Conservation (phyloP, 1,140 invertebrate species). For the Dryas iulia region DNA sequence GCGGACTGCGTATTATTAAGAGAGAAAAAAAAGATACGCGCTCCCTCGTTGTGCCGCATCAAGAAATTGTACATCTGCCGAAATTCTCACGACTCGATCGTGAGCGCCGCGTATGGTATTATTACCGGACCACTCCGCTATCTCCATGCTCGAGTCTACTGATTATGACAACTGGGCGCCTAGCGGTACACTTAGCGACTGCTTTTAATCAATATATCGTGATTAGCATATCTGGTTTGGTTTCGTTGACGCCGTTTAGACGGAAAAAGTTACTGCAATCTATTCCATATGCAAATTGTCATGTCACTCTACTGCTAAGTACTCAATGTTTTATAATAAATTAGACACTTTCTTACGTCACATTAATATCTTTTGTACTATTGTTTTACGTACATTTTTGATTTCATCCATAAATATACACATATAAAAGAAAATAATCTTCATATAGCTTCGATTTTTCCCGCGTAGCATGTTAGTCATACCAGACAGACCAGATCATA, state of each 20-base stretch:
- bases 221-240: constrained; percentile 67
- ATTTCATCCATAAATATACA: too few species aligned
- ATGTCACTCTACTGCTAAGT: constrained; percentile 23
- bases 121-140: constrained; percentile 59
- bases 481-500: too few species aligned
- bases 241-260: constrained; percentile 28
- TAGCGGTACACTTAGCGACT: constrained; percentile 58
- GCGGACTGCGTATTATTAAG: constrained; percentile 68
- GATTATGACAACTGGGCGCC: constrained; percentile 66
- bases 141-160: constrained; percentile 41
- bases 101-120: constrained; percentile 64
- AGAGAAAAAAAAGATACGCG: constrained; percentile 71
- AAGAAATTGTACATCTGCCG: constrained; percentile 79
- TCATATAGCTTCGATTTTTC: too few species aligned
- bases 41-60: constrained; percentile 65
- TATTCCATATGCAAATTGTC: constrained; percentile 40
- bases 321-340: background rate
- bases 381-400: background rate
- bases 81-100: constrained; percentile 71
- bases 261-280: constrained; percentile 40
- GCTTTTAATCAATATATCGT: constrained; percentile 62
- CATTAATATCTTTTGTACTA: background rate
- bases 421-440: too few species aligned
- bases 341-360: background rate
- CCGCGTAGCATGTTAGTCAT: too few species aligned